Conservation (phyloP, 2,888 invertebrate species). For the Digitonthophagus gazella region DNA sequence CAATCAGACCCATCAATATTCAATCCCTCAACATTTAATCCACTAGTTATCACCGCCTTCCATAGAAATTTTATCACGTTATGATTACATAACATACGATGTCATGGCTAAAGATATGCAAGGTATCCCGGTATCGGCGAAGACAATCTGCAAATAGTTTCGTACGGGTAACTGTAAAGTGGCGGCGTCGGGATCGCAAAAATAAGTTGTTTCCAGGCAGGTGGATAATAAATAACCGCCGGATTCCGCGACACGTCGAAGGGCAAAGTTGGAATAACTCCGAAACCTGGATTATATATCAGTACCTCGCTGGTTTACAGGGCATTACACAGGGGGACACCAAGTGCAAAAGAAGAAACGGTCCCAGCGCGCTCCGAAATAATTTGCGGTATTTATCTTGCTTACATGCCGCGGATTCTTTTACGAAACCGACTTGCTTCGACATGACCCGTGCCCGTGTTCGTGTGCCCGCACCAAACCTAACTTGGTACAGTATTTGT, state of each 20-base stretch:
- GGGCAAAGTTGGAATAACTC: conserved; percentile 28
- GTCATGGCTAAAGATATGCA: conserved; percentile 5
- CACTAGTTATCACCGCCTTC: too few relatives aligned
- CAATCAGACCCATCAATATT: neutral
- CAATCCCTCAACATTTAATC: too few relatives aligned
- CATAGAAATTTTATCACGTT: too few relatives aligned
- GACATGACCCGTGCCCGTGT: conserved; percentile 22
- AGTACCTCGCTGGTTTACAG: conserved; percentile 21
- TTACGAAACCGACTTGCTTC: conserved; percentile 29
- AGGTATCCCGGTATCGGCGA: conserved; percentile 8
- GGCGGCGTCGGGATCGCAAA: conserved; percentile 6
- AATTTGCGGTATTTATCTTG: conserved; percentile 35
- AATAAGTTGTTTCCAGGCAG: conserved; percentile 22
- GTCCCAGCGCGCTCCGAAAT: conserved; percentile 31
- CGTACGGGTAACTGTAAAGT: conserved; percentile 14
- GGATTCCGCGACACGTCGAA: conserved; percentile 26
- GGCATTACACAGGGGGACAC: conserved; percentile 22
- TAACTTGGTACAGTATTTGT: conserved; percentile 10
- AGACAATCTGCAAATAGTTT: conserved; percentile 3
- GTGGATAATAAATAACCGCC: conserved; percentile 27
- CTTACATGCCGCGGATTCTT: conserved; percentile 33
- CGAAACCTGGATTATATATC: conserved; percentile 29
- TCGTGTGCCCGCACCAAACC: conserved; percentile 9
- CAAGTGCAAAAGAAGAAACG: conserved; percentile 24
- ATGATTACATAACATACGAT: conserved; percentile 10